Conservation (phyloP, 2,797 vertebrate genomes). For the Mareca strepera region DNA sequence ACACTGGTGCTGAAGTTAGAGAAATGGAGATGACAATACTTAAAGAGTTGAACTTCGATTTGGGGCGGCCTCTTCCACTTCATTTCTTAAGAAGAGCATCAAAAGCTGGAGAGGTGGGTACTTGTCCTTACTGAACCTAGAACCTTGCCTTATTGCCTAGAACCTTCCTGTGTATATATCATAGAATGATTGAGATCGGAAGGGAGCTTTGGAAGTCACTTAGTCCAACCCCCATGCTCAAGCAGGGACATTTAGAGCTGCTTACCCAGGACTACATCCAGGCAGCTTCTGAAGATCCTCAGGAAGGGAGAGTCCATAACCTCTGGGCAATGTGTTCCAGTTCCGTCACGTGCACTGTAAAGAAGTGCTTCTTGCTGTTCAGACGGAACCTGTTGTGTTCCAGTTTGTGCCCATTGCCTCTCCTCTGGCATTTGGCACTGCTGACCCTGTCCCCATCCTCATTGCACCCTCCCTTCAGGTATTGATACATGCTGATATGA, state of each 20-base stretch:
- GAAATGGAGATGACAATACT: slow-evolving; percentile 91
- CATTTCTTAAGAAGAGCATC: slow-evolving; percentile 94
- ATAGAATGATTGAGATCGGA: not conserved
- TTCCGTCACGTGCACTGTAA: not conserved
- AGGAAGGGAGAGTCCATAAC: not conserved
- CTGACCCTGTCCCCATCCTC: not conserved
- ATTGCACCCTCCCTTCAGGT: not conserved
- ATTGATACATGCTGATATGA: not conserved
- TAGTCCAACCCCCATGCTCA: not conserved
- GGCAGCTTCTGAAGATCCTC: not conserved
- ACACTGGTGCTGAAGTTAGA: slow-evolving; percentile 85
- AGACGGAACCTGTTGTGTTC: not conserved
- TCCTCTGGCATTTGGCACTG: not conserved
- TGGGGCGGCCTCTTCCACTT: slow-evolving; percentile 91
- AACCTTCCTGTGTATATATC: not conserved
- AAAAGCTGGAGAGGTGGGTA: slow-evolving; percentile 89
- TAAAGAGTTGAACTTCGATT: slow-evolving; percentile 84
- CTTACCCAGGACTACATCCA: not conserved
- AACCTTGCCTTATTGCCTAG: not conserved
- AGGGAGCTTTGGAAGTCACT: not conserved
- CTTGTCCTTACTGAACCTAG: not conserved
- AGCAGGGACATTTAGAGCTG: not conserved
- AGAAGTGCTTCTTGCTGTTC: not conserved
- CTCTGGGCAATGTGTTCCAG: not conserved
- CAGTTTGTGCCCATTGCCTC: not conserved